These are phyloP conservation scores for Bombus breviceps DNA, from an alignment of 1,140 invertebrate species.

Conservation along the genomic window DNA sequence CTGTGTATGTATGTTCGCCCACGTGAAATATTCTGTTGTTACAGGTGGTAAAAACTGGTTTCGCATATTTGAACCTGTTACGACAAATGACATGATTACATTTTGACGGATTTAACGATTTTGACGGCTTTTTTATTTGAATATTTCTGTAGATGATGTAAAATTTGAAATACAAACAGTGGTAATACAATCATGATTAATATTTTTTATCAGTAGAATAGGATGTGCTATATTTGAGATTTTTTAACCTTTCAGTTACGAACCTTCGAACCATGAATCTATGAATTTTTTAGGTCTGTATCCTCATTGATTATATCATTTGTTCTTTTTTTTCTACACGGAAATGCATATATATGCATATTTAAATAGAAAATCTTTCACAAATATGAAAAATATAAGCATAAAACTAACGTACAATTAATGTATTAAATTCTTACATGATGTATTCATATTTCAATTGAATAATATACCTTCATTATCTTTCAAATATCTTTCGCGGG, in stretches of 20 bases:
- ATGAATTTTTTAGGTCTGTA: no score
- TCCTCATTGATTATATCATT: not conserved
- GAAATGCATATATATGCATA: no score
- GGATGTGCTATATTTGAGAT: not conserved
- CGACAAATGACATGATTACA: slow-evolving; percentile 21
- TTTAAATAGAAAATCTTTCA: not conserved
- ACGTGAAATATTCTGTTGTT: not conserved
- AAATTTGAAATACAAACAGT: not conserved
- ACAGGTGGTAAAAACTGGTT: slow-evolving; percentile 65
- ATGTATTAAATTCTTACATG: not conserved
- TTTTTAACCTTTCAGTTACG: no score
- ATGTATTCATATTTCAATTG: no score
- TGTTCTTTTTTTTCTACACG: no score
- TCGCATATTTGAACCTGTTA: slow-evolving; percentile 55
- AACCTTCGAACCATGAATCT: no score
- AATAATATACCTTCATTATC: no score
- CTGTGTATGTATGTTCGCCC: not conserved
- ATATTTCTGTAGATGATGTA: not conserved
- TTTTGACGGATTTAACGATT: not conserved
- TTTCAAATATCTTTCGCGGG: no score
- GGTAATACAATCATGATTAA: not conserved
- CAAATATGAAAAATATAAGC: not conserved
- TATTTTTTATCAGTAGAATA: not conserved
- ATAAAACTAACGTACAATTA: no score
- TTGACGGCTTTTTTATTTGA: not conserved